Evolutionary conservation across 2,113 vertebrate species (phyloP), one percentile per base, ranked within the genome.

Genomic region (Plecturocebus donacophilus): DNA sequence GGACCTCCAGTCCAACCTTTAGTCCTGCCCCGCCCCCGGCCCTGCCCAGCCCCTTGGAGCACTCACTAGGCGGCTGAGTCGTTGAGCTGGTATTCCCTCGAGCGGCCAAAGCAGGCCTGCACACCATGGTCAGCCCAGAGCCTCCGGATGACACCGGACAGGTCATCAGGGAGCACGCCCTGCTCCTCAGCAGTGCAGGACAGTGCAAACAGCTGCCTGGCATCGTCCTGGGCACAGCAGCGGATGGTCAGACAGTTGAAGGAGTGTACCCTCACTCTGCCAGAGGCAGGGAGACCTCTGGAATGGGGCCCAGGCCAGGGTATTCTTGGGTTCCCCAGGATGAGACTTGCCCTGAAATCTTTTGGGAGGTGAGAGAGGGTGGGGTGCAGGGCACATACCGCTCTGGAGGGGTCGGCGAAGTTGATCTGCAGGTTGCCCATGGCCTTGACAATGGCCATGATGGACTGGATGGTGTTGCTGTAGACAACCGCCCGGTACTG

Each of bases 11-110:
- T 30, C 73, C 47, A 38, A 49, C n/a, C 75, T 45, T 27, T 32
- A 25, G 90, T 16, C 79, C 47, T 3, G 32, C n/a, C 54, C 75
- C 25, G 20, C 7, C 17, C 27, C 56, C 32, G 5, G 21, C 64
- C 64, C 52, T 3, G 7, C 49, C 47, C 27, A 2, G 13, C 0
- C 0, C 81, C 66, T 4, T 1, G n/a, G 17, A 27, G 47, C 64
- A 99, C 99, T 99, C 98, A 99, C 99, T 99, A 99, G 97, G 99
- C 99, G 32, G 99, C 99, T 0, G 99, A 99, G 98, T 99, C 99
- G 0, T 99, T 99, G 97, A 99, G 99, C 98, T 99, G 99, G 98
- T 99, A 99, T 97, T 99, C 99, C 94, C 99, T 98, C 4, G 99
- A 99, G 93, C 99, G 99, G 38, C 99, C 96, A 90, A 99, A 99